Base-by-base conservation (phyloP, 1,140 invertebrate species). In the Drosophila sucinea region DNA sequence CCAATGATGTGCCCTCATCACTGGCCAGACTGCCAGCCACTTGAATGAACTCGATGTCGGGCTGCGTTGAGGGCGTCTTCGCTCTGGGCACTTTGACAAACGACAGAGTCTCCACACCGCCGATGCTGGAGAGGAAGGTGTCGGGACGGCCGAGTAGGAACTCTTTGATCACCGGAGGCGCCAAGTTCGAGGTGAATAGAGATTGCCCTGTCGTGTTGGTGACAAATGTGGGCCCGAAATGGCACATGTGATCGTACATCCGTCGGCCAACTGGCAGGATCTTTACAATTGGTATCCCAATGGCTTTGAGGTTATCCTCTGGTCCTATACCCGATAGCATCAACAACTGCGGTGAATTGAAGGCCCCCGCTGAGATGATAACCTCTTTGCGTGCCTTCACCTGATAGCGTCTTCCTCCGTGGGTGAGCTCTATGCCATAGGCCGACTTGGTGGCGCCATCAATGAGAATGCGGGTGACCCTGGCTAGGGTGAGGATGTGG, bases 261-360 rank as follows among this genome's bases (percentile, higher is more conserved):
- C 94, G 95, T 79, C 94, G 92, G 0, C 96, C 96, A 1, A 96
- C 96, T 60, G 93, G 94, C 11, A 95, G 91, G 70, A 96, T 94
- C 79, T 95, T 92, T 7, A 96, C 91, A 0, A 95, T 91, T 0
- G 94, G 92, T 27, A 97, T 95, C 0, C 94, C 94, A 0, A 97
- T 91, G 25, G 95, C 93, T 55, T 94, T 90, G 6, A 98, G 79
- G 70, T 94, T 93, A 32, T 93, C 79, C 82, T 92, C 94, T 11
- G 96, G 96, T 1, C 96, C 97, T 7, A 97, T 93, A 0, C 97
- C 97, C 1, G 96, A 96, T 0, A 97, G 92, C 95, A 97, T 96
- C 35, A 98, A 91, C 4, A 98, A 78, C 91, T 97, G 96, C 0
- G 96, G 96, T 1, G 96, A 96, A 86, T 96, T 96, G 47, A 78